Base-by-base conservation (phyloP, 2,888 invertebrate species). In the Orthonevra nobilis region DNA sequence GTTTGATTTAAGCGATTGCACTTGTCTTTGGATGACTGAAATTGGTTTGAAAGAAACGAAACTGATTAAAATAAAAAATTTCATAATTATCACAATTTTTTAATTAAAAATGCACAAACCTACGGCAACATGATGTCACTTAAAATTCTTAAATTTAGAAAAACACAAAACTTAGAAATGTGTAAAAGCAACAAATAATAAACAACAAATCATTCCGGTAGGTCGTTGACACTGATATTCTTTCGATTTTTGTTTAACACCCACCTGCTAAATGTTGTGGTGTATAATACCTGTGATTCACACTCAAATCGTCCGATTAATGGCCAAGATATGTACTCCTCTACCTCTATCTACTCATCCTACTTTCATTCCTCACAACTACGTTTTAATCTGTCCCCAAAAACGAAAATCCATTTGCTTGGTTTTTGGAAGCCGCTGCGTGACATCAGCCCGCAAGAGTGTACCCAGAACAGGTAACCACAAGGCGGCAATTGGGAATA, bases 211-310 rank as follows among this genome's bases (percentile, higher is more conserved):
- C 9, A 46, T 36, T 34, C 28, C 32, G 3, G 7, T 14, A 50
- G 72, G 72, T 72, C 72, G 63, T 15, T 48, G 72, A 72, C 72
- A 46, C 63, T 5, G 34, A 7, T 42, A 14, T 44, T 36, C 5
- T 42, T 36, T 23, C 10, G 26, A 40, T 42, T 56, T 30, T n/a
- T n/a, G n/a, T 20, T 56, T 48, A 63, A 72, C 72, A 72, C 54
- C 63, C 60, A 72, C 63, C 72, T 63, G 63, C 34, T 56, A 72
- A 72, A 63, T 30, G 32, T 6, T 58, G 32, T 69, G 17, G n/a
- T 34, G 14, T 30, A 42, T 26, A 30, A 7, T 23, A 23, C 5
- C 3, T 19, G 32, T 63, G 70, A 54, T 46, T 70, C 60, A 61
- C 50, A 60, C 30, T 15, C 19, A 6, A 44, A 42, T n/a, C 30